A percentile compares a stretch with the other conserved stretches of the same genome.
Evolutionary conservation across 2,797 vertebrate species (phyloP).

Genomic region (Syncerus caffer): DNA sequence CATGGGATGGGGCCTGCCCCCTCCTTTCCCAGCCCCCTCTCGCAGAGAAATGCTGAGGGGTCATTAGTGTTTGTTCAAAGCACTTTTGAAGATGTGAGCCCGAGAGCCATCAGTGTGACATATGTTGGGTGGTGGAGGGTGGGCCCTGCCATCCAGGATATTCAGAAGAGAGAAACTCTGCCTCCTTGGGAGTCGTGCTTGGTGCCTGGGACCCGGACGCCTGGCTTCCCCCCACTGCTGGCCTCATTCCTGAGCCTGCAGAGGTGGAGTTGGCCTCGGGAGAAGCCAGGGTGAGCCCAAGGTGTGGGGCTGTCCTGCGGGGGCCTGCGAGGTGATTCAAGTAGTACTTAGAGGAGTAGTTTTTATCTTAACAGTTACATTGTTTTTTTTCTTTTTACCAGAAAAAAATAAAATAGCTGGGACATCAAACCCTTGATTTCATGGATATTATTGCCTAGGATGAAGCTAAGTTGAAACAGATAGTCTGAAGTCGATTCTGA

Average conservation of each 20-base stretch:
- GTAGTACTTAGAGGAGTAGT: neutral
- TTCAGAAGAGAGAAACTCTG: neutral
- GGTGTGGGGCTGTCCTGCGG: neutral
- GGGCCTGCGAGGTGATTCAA: neutral
- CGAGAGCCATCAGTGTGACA: conserved; percentile 52
- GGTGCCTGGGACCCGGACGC: neutral
- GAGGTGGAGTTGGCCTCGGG: neutral
- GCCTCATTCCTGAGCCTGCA: neutral
- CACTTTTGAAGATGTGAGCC: conserved; percentile 72
- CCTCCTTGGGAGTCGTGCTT: neutral
- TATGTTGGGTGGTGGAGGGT: conserved; percentile 29
- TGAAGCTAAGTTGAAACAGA: conserved; percentile 4
- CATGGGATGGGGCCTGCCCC: neutral
- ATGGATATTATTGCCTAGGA: neutral
- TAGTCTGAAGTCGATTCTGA: neutral
- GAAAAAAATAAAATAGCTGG: neutral
- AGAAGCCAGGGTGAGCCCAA: neutral
- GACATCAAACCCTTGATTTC: neutral
- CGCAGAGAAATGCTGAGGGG: conserved; percentile 41
- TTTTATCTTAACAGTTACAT: conserved; percentile 7
- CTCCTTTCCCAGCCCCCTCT: neutral
- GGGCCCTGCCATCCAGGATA: conserved; percentile 20
- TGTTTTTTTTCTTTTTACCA: neutral
- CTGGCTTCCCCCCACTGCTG: neutral
- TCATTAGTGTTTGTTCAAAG: conserved; percentile 74